Base-by-base conservation (phyloP, 2,888 invertebrate genomes). In the Apodemia zela region DNA sequence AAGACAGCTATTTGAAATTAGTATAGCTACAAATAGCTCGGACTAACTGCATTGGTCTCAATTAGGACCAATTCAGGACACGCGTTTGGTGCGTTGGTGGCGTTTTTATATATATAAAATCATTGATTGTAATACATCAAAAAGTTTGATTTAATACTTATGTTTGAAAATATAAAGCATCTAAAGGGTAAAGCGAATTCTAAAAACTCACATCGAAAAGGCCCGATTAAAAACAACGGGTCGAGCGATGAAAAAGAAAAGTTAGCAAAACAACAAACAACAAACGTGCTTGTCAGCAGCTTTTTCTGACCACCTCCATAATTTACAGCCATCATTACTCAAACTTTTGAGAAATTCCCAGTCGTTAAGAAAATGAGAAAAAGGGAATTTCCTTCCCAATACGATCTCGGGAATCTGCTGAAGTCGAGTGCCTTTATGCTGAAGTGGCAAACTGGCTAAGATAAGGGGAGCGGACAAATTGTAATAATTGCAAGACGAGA, bases 401-500 rank as follows among this genome's bases (percentile, higher is more conserved):
- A 85, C 83, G 89, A 87, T 89, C 84, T 84, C 78, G 78, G 71
- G 78, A 89, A 89, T 89, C 86, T 87, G 89, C 87, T 88, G 89
- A 89, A 88, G 80, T 85, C 81, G 78, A 75, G 76, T 79, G 85
- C 77, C 80, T 89, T 89, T 88, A 86, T 87, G 88, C 88, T 86
- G 87, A 87, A 87, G 85, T 81, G 81, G 88, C 87, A 79, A 86
- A 86, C 79, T 86, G 80, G 76, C 82, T 82, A 80, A 89, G 90
- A 91, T 91, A 90, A 91, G 87, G 88, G 88, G 87, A 85, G 86
- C 89, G 85, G 89, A 89, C 90, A 91, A 90, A 91, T 90, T 89
- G 89, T 91, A 89, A 91, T 91, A 89, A 90, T 91, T 91, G 90
- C 85, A 85, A 82, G 85, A 86, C 85, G 88, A 89, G 91, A 91